These are phyloP conservation scores for Amyelois transitella DNA, from an alignment of 1,140 invertebrate genomes.

Conservation along the genomic window DNA sequence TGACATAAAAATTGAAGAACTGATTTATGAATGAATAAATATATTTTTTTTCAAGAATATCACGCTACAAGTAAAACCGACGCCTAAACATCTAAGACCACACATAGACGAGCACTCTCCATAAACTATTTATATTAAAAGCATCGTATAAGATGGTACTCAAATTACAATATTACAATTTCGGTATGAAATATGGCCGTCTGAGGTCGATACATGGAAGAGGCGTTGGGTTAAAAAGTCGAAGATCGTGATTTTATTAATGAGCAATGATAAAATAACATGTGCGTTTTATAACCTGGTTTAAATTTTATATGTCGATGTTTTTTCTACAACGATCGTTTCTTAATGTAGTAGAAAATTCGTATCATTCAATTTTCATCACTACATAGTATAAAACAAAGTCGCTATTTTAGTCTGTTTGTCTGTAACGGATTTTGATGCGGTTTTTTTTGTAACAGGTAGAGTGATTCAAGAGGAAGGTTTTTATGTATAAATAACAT, in stretches of 20 bases:
- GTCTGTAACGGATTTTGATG: too few species aligned
- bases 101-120: slow-evolving; percentile 8
- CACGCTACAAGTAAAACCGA: neutral
- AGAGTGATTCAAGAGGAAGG: too few species aligned
- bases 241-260: slow-evolving; percentile 13
- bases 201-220: slow-evolving; percentile 18
- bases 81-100: slow-evolving; percentile 6
- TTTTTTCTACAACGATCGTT: neutral
- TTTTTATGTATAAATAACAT: too few species aligned
- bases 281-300: neutral
- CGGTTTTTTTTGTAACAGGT: too few species aligned
- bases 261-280: slow-evolving; percentile 13
- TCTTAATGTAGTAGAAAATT: too few species aligned
- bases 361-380: too few species aligned
- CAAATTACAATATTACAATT: slow-evolving; percentile 34
- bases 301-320: neutral
- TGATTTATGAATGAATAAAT: too few species aligned
- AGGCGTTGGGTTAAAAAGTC: slow-evolving; percentile 16
- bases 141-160: slow-evolving; percentile 19
- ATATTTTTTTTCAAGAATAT: too few species aligned
- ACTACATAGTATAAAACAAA: too few species aligned
- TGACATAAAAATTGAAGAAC: too few species aligned
- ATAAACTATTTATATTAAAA: slow-evolving; percentile 25
- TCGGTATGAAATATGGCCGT: slow-evolving; percentile 23
- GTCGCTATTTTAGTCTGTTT: too few species aligned